Evolutionary conservation across 2,888 invertebrate species (phyloP), one percentile per base, ranked within the genome.

Genomic region (Tholera decimalis): DNA sequence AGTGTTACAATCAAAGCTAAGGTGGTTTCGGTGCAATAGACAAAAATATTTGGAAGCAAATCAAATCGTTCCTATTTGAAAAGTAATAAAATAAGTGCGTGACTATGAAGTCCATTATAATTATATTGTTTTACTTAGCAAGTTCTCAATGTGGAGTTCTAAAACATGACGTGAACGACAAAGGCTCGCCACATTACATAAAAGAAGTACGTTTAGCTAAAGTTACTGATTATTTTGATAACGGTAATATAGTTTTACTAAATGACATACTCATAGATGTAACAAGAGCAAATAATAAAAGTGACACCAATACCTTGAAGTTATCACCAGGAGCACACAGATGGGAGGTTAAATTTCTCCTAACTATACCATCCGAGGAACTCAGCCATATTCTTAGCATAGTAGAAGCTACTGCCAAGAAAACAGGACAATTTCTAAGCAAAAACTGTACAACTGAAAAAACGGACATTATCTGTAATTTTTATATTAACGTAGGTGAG

Each of bases 81-180:
- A 35, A 35, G 0, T 15, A 9, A 15, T 35, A 6, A 11, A 47
- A 20, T n/a, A 43, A 20, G 30, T 51, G 22, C n/a, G 3, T 13
- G 22, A 24, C 13, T n/a, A 28, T 68, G 68, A 68, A 68, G 35
- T 62, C 15, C 37, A 15, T 62, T 24, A 11, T 62, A 9, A 3
- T 62, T 11, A 5, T 53, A 22, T 47, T 62, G 1, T 24, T 70
- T 3, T 70, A 1, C 15, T 54, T 68, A 49, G 7, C 41, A 30
- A 62, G 15, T 18, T 15, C 62, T 9, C 30, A 41, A 3, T 54
- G 62, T 18, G 62, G 62, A 4, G 51, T 68, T 41, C 0, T 70
- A 1, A 67, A 61, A 8, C 9, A 65, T 15, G 30, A 30, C 18
- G 13, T 22, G 1, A 7, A 49, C 4, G 15, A 24, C 18, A 41